Evolutionary conservation across 2,888 invertebrate genomes (phyloP).

Genomic region (Phaonia tiefii): DNA sequence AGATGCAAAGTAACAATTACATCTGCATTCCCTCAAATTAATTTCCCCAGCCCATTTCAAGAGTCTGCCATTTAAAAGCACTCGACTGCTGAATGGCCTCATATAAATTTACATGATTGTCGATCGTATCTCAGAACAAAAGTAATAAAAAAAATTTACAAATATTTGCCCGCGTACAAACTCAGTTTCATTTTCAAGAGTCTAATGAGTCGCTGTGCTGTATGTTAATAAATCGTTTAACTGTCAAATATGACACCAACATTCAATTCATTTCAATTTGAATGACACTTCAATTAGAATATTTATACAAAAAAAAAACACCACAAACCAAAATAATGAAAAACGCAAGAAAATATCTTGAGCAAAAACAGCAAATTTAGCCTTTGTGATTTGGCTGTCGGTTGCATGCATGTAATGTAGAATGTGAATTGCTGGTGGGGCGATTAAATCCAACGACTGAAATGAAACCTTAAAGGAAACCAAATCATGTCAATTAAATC

Average conservation of each 20-base stretch:
- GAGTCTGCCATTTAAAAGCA: not conserved
- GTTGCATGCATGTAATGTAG: not conserved
- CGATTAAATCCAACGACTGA: not conserved
- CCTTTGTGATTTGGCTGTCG: constrained; percentile 18
- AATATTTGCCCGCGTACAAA: constrained; percentile 10
- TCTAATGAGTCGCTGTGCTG: constrained; percentile 45
- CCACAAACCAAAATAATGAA: not conserved
- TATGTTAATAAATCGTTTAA: constrained; percentile 58
- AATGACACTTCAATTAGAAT: constrained; percentile 66
- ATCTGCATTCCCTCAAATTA: constrained; percentile 1
- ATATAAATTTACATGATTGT: constrained; percentile 16
- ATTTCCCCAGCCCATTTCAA: not conserved
- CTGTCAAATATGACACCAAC: constrained; percentile 60
- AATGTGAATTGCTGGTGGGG: not conserved
- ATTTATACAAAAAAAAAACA: constrained; percentile 25
- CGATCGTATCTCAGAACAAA: constrained; percentile 18
- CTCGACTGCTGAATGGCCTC: constrained; percentile 1
- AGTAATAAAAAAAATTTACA: no score
- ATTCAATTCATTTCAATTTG: constrained; percentile 64
- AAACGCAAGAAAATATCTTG: constrained; percentile 9
- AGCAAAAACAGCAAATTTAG: not conserved
- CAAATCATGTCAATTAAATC: constrained; percentile 62
- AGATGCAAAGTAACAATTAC: not conserved
- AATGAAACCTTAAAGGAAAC: constrained; percentile 54
- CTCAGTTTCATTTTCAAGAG: constrained; percentile 57